Conservation (phyloP, 2,888 invertebrate species). For the Ischnura elegans region DNA sequence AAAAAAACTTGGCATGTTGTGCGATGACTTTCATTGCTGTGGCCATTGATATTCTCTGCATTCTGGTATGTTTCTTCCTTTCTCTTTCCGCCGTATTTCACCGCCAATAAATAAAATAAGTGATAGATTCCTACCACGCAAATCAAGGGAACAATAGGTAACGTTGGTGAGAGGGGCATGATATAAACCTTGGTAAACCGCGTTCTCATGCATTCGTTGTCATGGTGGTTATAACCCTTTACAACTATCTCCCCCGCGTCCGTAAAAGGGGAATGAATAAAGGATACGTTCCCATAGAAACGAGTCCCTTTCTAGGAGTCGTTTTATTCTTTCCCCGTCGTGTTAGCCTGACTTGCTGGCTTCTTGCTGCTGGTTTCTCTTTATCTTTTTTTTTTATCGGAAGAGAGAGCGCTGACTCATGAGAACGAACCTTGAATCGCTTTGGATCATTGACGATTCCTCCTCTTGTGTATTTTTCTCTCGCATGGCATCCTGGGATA, state of each 20-base stretch:
- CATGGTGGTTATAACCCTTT: neutral
- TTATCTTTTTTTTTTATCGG: neutral
- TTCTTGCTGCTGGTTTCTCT: neutral
- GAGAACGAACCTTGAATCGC: neutral
- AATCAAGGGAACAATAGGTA: neutral
- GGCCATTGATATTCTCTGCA: no score
- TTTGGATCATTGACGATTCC: slow-evolving; percentile 13
- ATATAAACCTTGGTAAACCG: neutral
- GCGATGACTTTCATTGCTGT: no score
- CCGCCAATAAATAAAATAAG: no score
- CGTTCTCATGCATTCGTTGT: neutral
- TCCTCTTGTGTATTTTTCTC: neutral
- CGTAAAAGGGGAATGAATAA: neutral
- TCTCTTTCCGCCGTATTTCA: no score
- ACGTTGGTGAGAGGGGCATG: neutral
- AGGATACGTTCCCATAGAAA: slow-evolving; percentile 12
- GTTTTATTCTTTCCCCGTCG: neutral
- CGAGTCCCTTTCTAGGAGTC: neutral
- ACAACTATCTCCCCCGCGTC: neutral
- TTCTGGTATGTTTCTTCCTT: no score
- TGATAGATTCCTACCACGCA: no score
- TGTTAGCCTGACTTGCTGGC: neutral
- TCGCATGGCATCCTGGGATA: slow-evolving; percentile 11
- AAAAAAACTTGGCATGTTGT: no score
- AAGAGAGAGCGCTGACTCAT: neutral